phyloP scores from a whole-genome alignment of 2,797 vertebrate genomes.

The Corythornis leucogaster region DNA sequence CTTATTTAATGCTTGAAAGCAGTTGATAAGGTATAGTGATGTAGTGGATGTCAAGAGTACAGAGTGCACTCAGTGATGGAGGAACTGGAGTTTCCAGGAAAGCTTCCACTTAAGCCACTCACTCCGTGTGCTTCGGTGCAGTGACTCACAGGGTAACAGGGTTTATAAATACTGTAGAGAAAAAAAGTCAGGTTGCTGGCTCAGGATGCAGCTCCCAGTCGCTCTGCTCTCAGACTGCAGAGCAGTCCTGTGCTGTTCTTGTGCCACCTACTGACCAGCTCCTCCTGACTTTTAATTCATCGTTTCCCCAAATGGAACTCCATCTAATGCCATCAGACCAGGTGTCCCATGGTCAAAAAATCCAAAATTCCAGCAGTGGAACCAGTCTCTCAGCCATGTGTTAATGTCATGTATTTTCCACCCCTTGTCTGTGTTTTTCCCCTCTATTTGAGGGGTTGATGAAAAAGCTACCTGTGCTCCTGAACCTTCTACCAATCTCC shows the following conservation, averaged over 20 bases:
- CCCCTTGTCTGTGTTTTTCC: too few species aligned
- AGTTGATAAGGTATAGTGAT: not conserved
- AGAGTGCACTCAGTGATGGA: not conserved
- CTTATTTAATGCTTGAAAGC: not conserved
- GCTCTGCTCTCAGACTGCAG: not conserved
- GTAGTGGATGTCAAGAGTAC: not conserved
- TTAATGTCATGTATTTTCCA: too few species aligned
- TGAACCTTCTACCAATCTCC: too few species aligned
- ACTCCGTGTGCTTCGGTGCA: not conserved
- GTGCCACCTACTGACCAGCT: conserved; percentile 65
- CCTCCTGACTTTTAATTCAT: not conserved
- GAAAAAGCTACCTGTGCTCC: too few species aligned
- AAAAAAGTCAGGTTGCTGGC: not conserved
- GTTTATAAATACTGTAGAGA: not conserved
- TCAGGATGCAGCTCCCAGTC: accelerated
- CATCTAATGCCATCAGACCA: too few species aligned
- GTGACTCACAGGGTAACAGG: not conserved
- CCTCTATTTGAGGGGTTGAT: too few species aligned
- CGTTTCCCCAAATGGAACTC: accelerated
- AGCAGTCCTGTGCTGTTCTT: conserved; percentile 29
- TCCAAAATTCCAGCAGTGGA: too few species aligned
- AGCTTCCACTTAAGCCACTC: not conserved
- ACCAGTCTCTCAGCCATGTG: too few species aligned
- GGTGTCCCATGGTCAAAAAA: too few species aligned
- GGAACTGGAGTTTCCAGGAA: not conserved